These are phyloP conservation scores for Florisuga fusca DNA, from an alignment of 2,797 vertebrate genomes.

Conservation along the genomic window DNA sequence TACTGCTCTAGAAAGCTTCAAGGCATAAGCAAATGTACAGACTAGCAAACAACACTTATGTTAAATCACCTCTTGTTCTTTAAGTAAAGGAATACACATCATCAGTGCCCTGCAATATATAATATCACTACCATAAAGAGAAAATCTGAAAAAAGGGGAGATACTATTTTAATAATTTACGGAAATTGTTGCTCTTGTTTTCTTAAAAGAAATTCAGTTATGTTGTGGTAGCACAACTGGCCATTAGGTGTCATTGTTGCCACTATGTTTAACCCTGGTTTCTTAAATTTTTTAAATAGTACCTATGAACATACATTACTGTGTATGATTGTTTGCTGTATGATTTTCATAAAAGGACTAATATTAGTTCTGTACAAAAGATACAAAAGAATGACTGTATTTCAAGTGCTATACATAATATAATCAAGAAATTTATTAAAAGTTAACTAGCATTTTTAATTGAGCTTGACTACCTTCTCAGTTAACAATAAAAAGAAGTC, in stretches of 20 bases:
- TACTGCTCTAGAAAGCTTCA: background rate
- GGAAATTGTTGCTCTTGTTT: background rate
- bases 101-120: background rate
- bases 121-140: background rate
- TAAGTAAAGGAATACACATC: background rate
- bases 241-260: slow-evolving; percentile 53
- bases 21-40: background rate
- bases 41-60: background rate
- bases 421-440: background rate
- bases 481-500: background rate
- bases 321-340: background rate
- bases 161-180: background rate
- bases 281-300: background rate
- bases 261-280: background rate
- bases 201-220: background rate
- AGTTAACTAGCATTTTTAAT: background rate
- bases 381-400: background rate
- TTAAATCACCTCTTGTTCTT: background rate
- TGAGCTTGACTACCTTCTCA: background rate
- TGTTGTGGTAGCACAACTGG: background rate
- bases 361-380: background rate
- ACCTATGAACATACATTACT: background rate
- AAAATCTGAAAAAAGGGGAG: background rate
- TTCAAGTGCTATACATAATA: background rate
- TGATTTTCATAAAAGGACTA: background rate